These are phyloP conservation scores for Ambastaia sidthimunki DNA, from an alignment of 2,797 vertebrate genomes.

Conservation along the genomic window DNA sequence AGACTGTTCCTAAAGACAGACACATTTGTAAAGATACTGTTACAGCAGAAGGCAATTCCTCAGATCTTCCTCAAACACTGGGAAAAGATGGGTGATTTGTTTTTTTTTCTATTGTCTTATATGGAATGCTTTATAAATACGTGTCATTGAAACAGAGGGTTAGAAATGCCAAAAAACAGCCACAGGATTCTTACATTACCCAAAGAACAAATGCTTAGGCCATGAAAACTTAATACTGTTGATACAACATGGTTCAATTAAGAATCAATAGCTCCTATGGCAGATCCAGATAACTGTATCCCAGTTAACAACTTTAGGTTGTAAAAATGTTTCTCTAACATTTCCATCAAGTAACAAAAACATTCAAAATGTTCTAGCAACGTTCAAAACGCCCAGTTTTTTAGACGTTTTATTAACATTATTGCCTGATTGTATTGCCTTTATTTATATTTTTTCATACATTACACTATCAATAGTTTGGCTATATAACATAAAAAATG, in stretches of 20 bases:
- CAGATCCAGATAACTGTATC: not conserved
- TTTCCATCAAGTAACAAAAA: too few relatives aligned
- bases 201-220: slow-evolving; percentile 25
- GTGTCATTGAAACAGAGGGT: not conserved
- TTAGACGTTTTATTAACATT: too few relatives aligned
- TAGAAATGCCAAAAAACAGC: slow-evolving; percentile 15
- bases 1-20: slow-evolving; percentile 65
- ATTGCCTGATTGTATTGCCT: too few relatives aligned
- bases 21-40: slow-evolving; percentile 66
- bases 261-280: slow-evolving; percentile 31
- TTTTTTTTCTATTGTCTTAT: slow-evolving; percentile 43
- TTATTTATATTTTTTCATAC: too few relatives aligned
- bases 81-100: slow-evolving; percentile 32
- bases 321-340: too few relatives aligned
- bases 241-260: slow-evolving; percentile 28
- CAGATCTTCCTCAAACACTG: slow-evolving; percentile 59
- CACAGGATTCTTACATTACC: slow-evolving; percentile 21
- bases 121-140: slow-evolving; percentile 47
- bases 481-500: too few relatives aligned
- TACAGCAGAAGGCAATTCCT: slow-evolving; percentile 58
- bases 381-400: too few relatives aligned
- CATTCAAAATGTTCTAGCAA: too few relatives aligned
- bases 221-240: slow-evolving; percentile 28
- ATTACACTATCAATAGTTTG: too few relatives aligned
- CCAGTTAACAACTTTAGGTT: too few relatives aligned